Percentiles rank a stretch among this genome's conserved stretches.
Conservation (phyloP, 2,113 vertebrate genomes). For the Aphelocoma coerulescens region DNA sequence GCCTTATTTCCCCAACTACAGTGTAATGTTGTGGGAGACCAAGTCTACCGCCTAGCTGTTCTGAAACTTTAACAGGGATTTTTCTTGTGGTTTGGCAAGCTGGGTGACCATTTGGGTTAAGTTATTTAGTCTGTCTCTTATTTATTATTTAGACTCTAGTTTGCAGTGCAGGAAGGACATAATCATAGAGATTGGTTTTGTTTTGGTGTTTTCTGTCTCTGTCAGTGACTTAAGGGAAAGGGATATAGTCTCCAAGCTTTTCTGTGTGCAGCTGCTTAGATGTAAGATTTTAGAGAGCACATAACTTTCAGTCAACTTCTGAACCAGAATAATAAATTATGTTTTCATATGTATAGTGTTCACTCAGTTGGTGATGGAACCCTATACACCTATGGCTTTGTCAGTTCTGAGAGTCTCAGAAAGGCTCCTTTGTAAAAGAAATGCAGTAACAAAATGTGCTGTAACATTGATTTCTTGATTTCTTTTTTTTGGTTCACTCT, state of each 20-base stretch:
- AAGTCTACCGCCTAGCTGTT: background rate
- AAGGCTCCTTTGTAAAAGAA: background rate
- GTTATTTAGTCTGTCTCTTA: background rate
- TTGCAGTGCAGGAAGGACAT: background rate
- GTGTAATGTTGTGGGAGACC: background rate
- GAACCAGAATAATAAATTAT: background rate
- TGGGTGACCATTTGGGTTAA: background rate
- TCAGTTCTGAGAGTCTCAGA: background rate
- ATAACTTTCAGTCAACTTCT: background rate
- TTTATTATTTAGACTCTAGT: background rate
- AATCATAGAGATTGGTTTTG: background rate
- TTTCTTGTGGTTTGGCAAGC: background rate
- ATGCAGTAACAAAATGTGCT: background rate
- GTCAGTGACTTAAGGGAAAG: background rate
- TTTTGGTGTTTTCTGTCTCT: background rate
- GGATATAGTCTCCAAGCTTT: background rate
- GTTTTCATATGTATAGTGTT: background rate
- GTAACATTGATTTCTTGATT: background rate
- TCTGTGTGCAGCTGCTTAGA: background rate
- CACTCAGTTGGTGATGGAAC: background rate
- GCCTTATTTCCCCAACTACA: background rate
- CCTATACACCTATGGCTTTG: background rate
- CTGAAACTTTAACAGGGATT: background rate
- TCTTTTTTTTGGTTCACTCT: background rate
- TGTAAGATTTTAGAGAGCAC: background rate